Conservation (phyloP, 2,888 invertebrate species). For the Ormyrus nitidulus region DNA sequence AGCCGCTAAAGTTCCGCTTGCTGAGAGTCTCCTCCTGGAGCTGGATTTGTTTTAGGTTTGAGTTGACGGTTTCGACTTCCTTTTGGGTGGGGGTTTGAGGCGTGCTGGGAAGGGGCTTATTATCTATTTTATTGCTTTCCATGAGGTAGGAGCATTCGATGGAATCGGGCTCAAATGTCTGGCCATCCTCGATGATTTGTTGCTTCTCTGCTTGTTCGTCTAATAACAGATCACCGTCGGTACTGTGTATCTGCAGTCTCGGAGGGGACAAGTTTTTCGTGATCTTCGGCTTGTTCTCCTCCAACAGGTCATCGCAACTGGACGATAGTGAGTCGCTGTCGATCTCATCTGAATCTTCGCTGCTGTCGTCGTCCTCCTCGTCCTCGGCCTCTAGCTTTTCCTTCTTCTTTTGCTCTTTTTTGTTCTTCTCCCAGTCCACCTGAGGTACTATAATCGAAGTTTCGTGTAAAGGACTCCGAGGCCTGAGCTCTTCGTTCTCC, state of each 20-base stretch:
- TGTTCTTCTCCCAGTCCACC: conserved; percentile 78
- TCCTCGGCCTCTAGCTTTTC: conserved; percentile 57
- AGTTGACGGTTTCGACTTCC: conserved; percentile 67
- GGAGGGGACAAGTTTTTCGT: conserved; percentile 80
- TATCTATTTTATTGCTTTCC: not conserved
- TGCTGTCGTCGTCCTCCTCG: conserved; percentile 53
- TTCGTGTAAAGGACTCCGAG: conserved; percentile 60
- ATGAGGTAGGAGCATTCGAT: conserved; percentile 66
- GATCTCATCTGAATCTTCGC: conserved; percentile 74
- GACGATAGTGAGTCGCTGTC: conserved; percentile 81
- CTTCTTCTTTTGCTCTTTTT: conserved; percentile 69
- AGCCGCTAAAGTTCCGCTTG: conserved; percentile 69
- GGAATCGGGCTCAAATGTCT: conserved; percentile 72
- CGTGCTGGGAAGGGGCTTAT: not conserved
- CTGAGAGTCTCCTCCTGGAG: conserved; percentile 64
- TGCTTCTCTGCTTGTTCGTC: conserved; percentile 67
- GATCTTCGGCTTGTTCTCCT: conserved; percentile 51
- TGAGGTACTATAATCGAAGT: conserved; percentile 78
- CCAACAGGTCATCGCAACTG: conserved; percentile 68
- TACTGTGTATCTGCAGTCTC: conserved; percentile 84
- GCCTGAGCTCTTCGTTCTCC: conserved; percentile 72
- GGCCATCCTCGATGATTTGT: conserved; percentile 55
- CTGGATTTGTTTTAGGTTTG: conserved; percentile 68
- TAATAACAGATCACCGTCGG: conserved; percentile 81
- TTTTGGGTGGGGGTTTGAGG: not conserved